phyloP scores from a whole-genome alignment of 2,888 invertebrate genomes.

The Drosophila atripex region DNA sequence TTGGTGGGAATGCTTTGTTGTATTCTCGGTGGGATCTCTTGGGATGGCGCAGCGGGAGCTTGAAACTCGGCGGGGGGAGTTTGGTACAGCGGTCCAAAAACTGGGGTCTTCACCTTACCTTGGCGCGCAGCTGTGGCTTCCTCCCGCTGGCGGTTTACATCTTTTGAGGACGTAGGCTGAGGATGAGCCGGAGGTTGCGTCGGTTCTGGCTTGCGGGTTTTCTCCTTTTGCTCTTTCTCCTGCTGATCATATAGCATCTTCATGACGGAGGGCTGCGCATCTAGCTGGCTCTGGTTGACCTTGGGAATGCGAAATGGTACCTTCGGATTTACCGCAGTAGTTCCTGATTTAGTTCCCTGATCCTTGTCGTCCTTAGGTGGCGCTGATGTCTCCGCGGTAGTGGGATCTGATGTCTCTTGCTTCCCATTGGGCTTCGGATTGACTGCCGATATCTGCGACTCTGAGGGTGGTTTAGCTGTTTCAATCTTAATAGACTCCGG shows the following conservation, averaged over 20 bases:
- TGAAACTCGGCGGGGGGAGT: not conserved
- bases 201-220: not conserved
- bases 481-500: no score
- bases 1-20: not conserved
- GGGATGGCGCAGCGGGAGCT: not conserved
- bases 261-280: conserved; percentile 15
- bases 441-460: no score
- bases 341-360: no score
- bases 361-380: no score
- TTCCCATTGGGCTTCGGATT: not conserved
- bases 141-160: not conserved
- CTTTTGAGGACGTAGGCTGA: no score
- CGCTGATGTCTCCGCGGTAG: no score
- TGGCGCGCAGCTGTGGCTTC: conserved; percentile 16
- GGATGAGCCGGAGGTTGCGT: no score
- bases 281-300: not conserved
- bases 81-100: conserved; percentile 46
- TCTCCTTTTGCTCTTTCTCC: not conserved
- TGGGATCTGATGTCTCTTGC: not conserved
- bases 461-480: no score
- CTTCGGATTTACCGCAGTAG: not conserved
- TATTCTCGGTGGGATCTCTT: not conserved
- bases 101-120: not conserved
- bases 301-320: conserved; percentile 1
- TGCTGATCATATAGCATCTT: conserved; percentile 4